Base-by-base conservation (phyloP, 1,140 invertebrate genomes). In the Venturia canescens region DNA sequence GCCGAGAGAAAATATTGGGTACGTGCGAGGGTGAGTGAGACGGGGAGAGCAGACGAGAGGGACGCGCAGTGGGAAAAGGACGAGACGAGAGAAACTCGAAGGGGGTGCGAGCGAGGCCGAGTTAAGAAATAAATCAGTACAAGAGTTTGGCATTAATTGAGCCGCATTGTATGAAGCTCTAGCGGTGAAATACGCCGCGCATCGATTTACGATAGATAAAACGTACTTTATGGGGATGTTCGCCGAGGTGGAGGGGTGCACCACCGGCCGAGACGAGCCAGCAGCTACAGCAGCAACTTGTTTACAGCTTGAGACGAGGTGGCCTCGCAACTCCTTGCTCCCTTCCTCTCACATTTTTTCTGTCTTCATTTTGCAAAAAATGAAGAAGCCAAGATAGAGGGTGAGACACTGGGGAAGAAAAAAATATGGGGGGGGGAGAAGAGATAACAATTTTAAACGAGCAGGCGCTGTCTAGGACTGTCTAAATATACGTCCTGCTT, bases 161-260 rank as follows among this genome's bases (percentile, higher is more conserved):
- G 90, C 90, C 85, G 87, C 90, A 90, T 89, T 89, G 89, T 91
- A 88, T 87, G 87, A 89, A 71, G 82, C 23, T 67, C 21, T 63
- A 66, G 74, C 88, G 86, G 88, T 89, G 87, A 90, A 90, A 90
- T 89, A 91, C 87, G 86, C 86, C 85, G 85, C 80, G 83, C 89
- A 91, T 90, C 90, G 90, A 91, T 91, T 91, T 90, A 91, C 90
- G 90, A 89, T 91, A 89, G 89, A 91, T 91, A 91, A 90, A 91
- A 90, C 83, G 87, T 90, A 90, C 86, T 91, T 91, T 91, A 91
- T 89, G 89, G 89, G 89, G 89, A 90, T 91, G 88, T 90, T 89
- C 89, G 84, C 86, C 86, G 83, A 83, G 86, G 86, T 78, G 82
- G 72, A 81, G 79, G 78, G 29, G 66, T n/a, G n/a, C 50, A 53